These are phyloP conservation scores for Rhagophthalmus giganteus DNA, from an alignment of 2,888 invertebrate species.

Conservation along the genomic window DNA sequence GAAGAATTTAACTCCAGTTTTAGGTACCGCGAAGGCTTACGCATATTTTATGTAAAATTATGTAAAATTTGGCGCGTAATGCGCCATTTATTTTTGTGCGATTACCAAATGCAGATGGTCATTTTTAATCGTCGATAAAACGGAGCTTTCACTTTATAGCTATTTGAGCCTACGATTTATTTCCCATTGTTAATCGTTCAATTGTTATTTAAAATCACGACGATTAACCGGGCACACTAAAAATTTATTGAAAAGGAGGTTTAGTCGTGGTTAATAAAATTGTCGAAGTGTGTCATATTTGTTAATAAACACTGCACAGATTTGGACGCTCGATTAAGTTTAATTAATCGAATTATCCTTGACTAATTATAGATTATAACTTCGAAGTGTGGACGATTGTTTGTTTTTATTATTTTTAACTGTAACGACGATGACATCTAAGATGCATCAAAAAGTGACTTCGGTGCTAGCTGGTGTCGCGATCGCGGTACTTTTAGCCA, in stretches of 20 bases:
- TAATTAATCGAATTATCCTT: background rate
- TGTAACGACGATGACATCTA: conserved; percentile 35
- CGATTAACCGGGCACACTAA: conserved; percentile 1
- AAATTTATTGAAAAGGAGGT: background rate
- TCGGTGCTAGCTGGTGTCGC: conserved; percentile 43
- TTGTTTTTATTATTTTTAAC: background rate
- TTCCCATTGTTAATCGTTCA: conserved; percentile 26
- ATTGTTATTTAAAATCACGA: conserved; percentile 15
- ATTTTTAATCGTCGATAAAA: conserved; percentile 20
- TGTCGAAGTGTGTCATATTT: background rate
- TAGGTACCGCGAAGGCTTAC: too few species aligned
- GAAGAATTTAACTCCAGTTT: too few species aligned
- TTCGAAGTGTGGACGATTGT: too few species aligned
- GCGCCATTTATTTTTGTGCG: too few species aligned
- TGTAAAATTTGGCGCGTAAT: too few species aligned
- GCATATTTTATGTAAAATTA: too few species aligned
- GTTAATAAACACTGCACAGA: background rate
- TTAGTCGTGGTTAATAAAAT: background rate
- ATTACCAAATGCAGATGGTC: conserved; percentile 20
- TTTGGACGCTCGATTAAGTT: background rate
- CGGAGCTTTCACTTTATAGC: conserved; percentile 26
- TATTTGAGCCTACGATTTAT: conserved; percentile 23
- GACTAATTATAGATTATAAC: background rate
- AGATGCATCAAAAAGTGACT: conserved; percentile 35
- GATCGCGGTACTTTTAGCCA: conserved; percentile 44